Evolutionary conservation across 2,888 invertebrate genomes (phyloP).

Genomic region (Hemithea aestivaria): DNA sequence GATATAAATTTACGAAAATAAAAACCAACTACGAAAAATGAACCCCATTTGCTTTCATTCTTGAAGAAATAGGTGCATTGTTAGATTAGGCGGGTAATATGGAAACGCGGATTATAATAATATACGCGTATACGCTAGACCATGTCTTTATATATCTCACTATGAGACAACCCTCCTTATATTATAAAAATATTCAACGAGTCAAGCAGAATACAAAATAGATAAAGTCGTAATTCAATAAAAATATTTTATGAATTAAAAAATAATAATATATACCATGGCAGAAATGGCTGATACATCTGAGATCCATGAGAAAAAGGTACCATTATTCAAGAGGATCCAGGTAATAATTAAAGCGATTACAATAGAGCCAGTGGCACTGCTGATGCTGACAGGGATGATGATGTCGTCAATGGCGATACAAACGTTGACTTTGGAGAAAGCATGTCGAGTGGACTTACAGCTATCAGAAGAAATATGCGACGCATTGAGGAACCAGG

Average conservation of each 20-base stretch:
- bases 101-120: no score
- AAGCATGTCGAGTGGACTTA: constrained; percentile 78
- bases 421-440: constrained; percentile 17
- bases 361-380: constrained; percentile 5
- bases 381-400: neutral
- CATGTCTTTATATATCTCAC: no score
- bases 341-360: neutral
- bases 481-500: constrained; percentile 78
- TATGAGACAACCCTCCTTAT: no score
- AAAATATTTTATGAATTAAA: neutral
- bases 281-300: neutral
- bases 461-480: constrained; percentile 81
- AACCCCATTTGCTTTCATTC: no score
- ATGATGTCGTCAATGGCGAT: constrained; percentile 74
- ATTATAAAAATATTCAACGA: no score
- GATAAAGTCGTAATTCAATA: no score
- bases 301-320: neutral
- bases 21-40: no score
- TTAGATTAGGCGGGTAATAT: no score
- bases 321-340: neutral
- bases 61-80: no score
- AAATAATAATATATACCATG: neutral
- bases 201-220: no score
- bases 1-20: no score
- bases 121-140: no score